Evolutionary conservation across 2,888 invertebrate genomes (phyloP).

Genomic region (Pediacus dermestoides): DNA sequence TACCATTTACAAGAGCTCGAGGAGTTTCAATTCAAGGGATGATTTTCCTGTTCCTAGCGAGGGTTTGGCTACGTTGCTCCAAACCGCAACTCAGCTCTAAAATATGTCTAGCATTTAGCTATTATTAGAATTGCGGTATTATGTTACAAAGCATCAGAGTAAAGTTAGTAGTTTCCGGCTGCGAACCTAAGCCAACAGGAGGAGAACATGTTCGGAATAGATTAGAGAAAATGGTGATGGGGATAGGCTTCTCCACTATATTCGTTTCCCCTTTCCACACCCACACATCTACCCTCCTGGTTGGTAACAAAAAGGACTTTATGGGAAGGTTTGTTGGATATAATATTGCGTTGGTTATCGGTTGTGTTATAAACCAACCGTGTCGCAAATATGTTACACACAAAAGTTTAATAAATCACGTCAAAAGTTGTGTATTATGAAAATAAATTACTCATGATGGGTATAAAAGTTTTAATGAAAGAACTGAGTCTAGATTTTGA

Average conservation of each 20-base stretch:
- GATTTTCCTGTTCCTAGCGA: no score
- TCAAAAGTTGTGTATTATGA: conserved; percentile 28
- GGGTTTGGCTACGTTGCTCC: no score
- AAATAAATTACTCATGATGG: conserved; percentile 30
- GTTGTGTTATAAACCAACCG: conserved; percentile 22
- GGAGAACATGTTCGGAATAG: conserved; percentile 34
- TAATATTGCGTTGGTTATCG: conserved; percentile 16
- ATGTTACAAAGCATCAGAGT: conserved; percentile 31
- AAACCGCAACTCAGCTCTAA: conserved; percentile 28
- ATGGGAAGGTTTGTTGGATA: no score
- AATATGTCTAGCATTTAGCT: conserved; percentile 34
- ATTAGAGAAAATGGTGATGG: conserved; percentile 28
- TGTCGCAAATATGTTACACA: conserved; percentile 30
- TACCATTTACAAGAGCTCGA: no score
- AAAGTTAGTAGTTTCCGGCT: conserved; percentile 34
- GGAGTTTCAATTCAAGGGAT: no score
- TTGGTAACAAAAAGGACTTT: conserved; percentile 8
- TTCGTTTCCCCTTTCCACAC: conserved; percentile 17
- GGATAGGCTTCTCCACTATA: conserved; percentile 11
- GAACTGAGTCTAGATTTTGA: no score
- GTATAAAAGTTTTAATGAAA: no score
- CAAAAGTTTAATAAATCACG: conserved; percentile 34
- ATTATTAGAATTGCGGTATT: conserved; percentile 38
- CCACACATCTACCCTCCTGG: conserved; percentile 9
- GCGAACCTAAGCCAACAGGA: conserved; percentile 31